Percentiles rank a stretch among this genome's conserved stretches.
Conservation (phyloP, 2,113 vertebrate genomes). For the Zootoca vivipara region DNA sequence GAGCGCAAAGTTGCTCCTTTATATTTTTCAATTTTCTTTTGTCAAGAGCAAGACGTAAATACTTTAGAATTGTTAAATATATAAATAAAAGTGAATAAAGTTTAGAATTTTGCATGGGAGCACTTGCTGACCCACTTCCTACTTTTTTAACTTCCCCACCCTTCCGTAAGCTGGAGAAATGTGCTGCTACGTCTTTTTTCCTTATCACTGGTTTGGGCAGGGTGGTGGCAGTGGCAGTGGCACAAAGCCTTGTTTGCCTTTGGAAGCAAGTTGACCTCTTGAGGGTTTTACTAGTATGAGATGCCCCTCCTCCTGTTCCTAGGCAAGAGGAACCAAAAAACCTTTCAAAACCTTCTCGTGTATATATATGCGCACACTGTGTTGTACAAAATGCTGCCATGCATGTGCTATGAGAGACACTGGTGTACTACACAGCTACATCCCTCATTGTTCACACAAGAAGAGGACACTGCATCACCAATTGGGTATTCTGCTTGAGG, state of each 20-base stretch:
- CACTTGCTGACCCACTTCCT: conserved; percentile 62
- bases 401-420: not conserved
- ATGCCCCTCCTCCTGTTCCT: not conserved
- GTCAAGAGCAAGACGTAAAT: conserved; percentile 82
- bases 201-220: not conserved
- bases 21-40: conserved; percentile 81
- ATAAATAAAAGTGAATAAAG: conserved; percentile 86
- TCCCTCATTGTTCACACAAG: not conserved
- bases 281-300: not conserved
- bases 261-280: not conserved
- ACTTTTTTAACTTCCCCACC: conserved; percentile 21
- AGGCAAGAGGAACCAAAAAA: not conserved
- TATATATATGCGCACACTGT: not conserved
- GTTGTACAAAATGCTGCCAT: not conserved
- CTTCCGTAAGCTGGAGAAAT: not conserved
- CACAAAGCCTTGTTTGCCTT: not conserved
- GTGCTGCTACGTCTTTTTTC: not conserved
- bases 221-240: accelerated
- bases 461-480: not conserved
- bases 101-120: conserved; percentile 79
- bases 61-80: conserved; percentile 85
- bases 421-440: not conserved
- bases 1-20: conserved; percentile 73
- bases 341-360: too few species aligned
- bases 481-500: not conserved